Percentiles rank a stretch among this genome's conserved stretches.
These are phyloP conservation scores for Vulpes ferrilata DNA, from an alignment of 2,113 vertebrate species.

Conservation along the genomic window DNA sequence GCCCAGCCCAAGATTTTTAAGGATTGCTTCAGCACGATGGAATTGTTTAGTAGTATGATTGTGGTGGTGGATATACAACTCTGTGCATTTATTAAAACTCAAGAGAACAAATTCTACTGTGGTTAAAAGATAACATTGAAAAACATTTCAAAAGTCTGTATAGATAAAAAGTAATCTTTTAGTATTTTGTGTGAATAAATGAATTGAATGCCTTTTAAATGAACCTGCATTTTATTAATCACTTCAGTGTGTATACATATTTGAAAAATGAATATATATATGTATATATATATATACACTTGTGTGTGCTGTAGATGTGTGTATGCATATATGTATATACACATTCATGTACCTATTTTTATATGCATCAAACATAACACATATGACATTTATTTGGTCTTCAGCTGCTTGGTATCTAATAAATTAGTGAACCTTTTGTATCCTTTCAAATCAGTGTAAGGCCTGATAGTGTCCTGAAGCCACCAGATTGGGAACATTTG, in stretches of 20 bases:
- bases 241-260: not conserved
- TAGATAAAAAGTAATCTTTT: slow-evolving; percentile 14
- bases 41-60: not conserved
- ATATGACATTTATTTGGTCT: not conserved
- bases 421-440: not conserved
- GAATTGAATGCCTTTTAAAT: slow-evolving; percentile 56
- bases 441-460: not conserved
- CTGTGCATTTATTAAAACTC: not conserved
- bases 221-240: not conserved
- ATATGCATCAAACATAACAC: not conserved
- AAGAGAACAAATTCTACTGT: not conserved
- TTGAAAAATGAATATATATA: not conserved
- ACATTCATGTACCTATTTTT: not conserved
- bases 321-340: not conserved
- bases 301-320: not conserved
- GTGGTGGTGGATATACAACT: not conserved
- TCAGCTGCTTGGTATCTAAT: not conserved
- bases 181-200: slow-evolving; percentile 46
- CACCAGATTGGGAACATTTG: not conserved
- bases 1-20: not conserved
- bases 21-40: not conserved
- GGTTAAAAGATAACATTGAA: not conserved
- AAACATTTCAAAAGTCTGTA: not conserved
- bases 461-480: not conserved
- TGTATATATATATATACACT: too few relatives aligned